Percentiles rank a stretch among this genome's conserved stretches.
phyloP scores from a whole-genome alignment of 2,888 invertebrate species.

The Nomada goodeniana region DNA sequence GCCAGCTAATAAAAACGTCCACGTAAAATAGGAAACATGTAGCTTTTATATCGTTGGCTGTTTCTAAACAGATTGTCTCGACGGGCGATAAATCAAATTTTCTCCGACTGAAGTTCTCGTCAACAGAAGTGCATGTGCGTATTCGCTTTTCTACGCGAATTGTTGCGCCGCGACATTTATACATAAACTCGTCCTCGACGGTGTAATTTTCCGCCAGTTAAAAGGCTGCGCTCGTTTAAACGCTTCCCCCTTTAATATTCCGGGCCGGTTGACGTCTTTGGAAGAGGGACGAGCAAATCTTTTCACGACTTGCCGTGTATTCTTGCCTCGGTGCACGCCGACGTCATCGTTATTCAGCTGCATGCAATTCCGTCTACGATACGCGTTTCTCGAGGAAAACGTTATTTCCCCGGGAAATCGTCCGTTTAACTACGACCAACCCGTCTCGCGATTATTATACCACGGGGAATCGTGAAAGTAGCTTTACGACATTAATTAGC shows the following conservation, averaged over 20 bases:
- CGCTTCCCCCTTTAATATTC: conserved; percentile 49
- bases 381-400: conserved; percentile 17
- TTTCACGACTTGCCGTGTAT: conserved; percentile 44
- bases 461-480: background rate
- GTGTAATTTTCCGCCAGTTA: conserved; percentile 34
- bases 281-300: conserved; percentile 48
- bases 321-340: conserved; percentile 28
- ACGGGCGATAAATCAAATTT: background rate
- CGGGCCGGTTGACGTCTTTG: conserved; percentile 44
- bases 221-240: conserved; percentile 19
- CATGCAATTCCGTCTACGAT: conserved; percentile 38
- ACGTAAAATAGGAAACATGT: too few species aligned
- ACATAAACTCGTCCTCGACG: conserved; percentile 1
- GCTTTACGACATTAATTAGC: conserved; percentile 28
- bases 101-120: background rate
- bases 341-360: conserved; percentile 52
- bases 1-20: too few species aligned
- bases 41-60: too few species aligned
- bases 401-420: conserved; percentile 49
- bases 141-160: background rate
- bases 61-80: too few species aligned
- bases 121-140: background rate
- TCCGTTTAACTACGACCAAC: conserved; percentile 37
- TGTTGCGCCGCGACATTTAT: background rate
- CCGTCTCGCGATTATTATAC: conserved; percentile 12